A percentile compares a stretch with the other conserved stretches of the same genome.
These are phyloP conservation scores for Eupsittula cactorum DNA, from an alignment of 2,113 vertebrate genomes.

Conservation along the genomic window DNA sequence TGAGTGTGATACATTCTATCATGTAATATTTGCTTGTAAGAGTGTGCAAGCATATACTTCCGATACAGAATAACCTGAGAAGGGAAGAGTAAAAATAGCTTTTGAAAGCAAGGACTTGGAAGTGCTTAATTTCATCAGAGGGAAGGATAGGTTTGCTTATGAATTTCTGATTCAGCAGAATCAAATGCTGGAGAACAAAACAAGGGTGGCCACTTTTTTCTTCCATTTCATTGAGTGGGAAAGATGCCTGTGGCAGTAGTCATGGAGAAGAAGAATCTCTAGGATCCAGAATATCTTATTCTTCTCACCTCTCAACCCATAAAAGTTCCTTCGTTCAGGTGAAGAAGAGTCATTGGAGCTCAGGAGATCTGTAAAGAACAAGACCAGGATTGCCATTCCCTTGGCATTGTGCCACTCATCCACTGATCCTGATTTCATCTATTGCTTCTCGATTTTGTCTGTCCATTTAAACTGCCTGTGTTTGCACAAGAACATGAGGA, in stretches of 20 bases:
- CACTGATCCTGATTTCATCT: background rate
- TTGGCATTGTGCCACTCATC: accelerated
- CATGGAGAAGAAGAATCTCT: background rate
- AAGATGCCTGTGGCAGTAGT: background rate
- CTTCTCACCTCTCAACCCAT: background rate
- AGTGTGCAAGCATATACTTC: background rate
- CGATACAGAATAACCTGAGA: background rate
- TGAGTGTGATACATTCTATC: conserved; percentile 23
- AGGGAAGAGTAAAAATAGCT: background rate
- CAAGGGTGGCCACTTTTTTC: background rate
- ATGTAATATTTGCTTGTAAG: background rate
- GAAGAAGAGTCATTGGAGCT: background rate
- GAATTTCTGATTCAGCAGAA: background rate
- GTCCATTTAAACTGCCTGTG: background rate
- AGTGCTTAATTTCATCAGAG: background rate
- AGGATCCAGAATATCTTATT: background rate
- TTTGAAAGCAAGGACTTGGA: background rate
- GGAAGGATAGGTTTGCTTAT: background rate
- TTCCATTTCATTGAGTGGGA: background rate
- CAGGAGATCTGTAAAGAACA: background rate
- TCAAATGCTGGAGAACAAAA: background rate
- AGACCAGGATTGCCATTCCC: background rate
- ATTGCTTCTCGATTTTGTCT: background rate
- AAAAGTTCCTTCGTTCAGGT: background rate
- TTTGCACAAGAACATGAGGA: background rate